Evolutionary conservation across 37 sponge, comb jelly and placozoan species (phyloP), one percentile per base, ranked within the genome.

Genomic region (Theonella swinhoei): DNA sequence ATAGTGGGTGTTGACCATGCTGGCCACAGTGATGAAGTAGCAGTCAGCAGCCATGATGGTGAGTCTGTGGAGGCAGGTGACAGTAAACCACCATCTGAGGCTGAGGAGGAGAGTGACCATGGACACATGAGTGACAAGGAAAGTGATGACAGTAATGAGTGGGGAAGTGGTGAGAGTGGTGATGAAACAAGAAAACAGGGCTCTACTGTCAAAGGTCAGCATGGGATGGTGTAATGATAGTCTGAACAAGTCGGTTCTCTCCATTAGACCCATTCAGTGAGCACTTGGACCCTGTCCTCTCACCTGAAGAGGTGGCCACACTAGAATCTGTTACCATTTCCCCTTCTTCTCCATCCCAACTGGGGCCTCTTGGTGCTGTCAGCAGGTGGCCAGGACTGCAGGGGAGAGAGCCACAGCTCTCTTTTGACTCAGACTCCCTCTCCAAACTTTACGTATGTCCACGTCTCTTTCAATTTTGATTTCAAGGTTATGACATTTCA

Each of bases 221-320:
- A 31, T 25, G 60, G 9, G 34, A 35, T 17, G 24, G 3, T 39
- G 9, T 43, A 4, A 0, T 78, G 47, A 34, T 24, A 82, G 7
- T 69, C 38, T 30, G 37, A 62, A 39, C 61, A 86, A n/a, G n/a
- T n/a, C n/a, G n/a, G n/a, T n/a, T n/a, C n/a, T n/a, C n/a, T n/a
- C n/a, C n/a, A n/a, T n/a, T n/a, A n/a, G 91, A 90, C 76, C 91
- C 91, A 1, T 90, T 90, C 78, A 29, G 24, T 17, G 67, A 70
- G 14, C 91, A 90, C 66, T 33, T 90, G 70, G 91, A 90, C 20
- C 64, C 69, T 34, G 69, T 64, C 30, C 82, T 90, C 5, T 75
- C 75, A 38, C 74, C 73, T 2, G 70, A 85, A 22, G 88, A 90
- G 41, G 58, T 85, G 28, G 39, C 38, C 4, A 17, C 0, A 0